Evolutionary conservation across 2,888 invertebrate species (phyloP), one percentile per base, ranked within the genome.

Genomic region (Epinotia nisella): DNA sequence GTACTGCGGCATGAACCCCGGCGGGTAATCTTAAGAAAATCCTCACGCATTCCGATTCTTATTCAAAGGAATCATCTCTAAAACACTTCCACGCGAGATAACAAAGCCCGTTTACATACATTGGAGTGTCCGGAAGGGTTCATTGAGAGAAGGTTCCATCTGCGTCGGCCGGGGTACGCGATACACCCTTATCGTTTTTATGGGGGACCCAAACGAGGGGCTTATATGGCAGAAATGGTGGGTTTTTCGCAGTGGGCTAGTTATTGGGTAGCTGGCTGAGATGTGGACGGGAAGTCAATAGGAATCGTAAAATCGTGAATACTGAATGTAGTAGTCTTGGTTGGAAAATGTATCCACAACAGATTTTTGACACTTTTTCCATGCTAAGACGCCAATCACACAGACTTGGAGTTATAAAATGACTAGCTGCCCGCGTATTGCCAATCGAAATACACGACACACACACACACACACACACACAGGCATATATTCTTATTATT

Each of bases 101-200:
- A 59, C 69, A 39, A 35, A 61, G 41, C n/a, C 21, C 65, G 17
- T 66, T 71, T 66, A 71, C 65, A 71, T 71, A 71, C 51, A 71
- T 64, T 51, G 65, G 29, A 71, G 71, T 71, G 65, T 58, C 58
- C 71, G 65, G 59, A 64, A 71, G 41, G 61, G 71, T 59, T 39
- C 55, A 67, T 49, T 35, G 45, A 11, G 71, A 72, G 13, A 72
- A 53, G 67, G 67, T 72, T 72, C 71, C 67, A 72, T 72, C 71
- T 65, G 71, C 29, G 13, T 21, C 59, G 60, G 35, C 35, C 41
- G 45, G 39, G 35, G 53, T 51, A 19, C 39, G 51, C 58, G 64
- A 65, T 71, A 71, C 71, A 61, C 66, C 67, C 71, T 72, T 72
- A 72, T 72, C 71, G 61, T 15, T 21, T 61, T 72, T 72, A 72